Conservation (phyloP, 2,797 vertebrate genomes). For the Hydrophis major region DNA sequence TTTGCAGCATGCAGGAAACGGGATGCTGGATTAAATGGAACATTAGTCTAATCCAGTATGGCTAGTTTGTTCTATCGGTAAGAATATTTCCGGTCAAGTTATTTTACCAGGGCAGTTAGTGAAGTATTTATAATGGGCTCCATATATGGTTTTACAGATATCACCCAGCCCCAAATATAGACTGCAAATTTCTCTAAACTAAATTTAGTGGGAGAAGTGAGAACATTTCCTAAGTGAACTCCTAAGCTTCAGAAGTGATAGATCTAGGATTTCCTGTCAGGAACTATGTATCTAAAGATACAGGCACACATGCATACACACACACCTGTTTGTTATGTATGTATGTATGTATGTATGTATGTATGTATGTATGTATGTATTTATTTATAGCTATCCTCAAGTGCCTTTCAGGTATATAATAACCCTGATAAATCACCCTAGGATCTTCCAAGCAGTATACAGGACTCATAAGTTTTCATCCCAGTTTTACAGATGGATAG, state of each 20-base stretch:
- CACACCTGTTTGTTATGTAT: background rate
- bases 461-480: background rate
- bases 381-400: background rate
- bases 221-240: slow-evolving; percentile 21
- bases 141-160: slow-evolving; percentile 55
- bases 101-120: background rate
- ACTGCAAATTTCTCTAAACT: slow-evolving; percentile 57
- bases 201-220: slow-evolving; percentile 42
- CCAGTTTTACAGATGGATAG: background rate
- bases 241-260: slow-evolving; percentile 16
- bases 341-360: background rate
- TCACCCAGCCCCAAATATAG: slow-evolving; percentile 70
- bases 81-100: background rate
- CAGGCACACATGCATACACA: background rate
- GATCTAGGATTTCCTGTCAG: slow-evolving; percentile 32
- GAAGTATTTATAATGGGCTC: background rate
- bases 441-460: background rate
- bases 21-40: background rate
- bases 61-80: background rate
- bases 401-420: background rate
- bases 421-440: background rate
- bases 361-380: background rate
- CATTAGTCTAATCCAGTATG: background rate
- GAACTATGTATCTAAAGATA: background rate
- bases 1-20: background rate